These are phyloP conservation scores for Phoxinus phoxinus DNA, from an alignment of 2,113 vertebrate species.

Conservation along the genomic window DNA sequence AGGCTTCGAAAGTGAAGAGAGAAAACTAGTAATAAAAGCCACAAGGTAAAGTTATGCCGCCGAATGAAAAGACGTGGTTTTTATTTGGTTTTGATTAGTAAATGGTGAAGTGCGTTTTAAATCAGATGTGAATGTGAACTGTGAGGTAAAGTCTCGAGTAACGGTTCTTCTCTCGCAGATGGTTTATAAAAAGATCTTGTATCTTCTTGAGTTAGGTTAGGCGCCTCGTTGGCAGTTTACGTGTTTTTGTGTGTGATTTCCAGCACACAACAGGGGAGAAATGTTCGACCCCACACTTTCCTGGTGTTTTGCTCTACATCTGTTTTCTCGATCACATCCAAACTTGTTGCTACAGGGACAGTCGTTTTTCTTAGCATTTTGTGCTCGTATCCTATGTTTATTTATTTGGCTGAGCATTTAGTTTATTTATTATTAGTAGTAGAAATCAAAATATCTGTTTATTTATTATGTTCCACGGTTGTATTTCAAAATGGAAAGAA, in stretches of 20 bases:
- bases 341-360: not conserved
- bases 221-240: not conserved
- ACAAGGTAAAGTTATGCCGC: constrained; percentile 28
- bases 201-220: not conserved
- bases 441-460: not conserved
- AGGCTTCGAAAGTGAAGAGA: constrained; percentile 23
- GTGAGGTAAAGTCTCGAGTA: not conserved
- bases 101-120: not conserved
- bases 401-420: not conserved
- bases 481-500: not conserved
- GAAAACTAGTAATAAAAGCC: constrained; percentile 14
- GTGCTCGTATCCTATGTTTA: not conserved
- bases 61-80: not conserved
- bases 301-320: not conserved
- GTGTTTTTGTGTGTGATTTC: not conserved
- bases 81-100: too few species aligned
- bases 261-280: not conserved
- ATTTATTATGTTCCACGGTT: not conserved
- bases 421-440: not conserved
- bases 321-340: constrained; percentile 19
- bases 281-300: not conserved
- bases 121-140: not conserved
- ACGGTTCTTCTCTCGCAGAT: not conserved
- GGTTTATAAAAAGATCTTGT: constrained; percentile 32
- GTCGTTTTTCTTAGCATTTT: not conserved